Evolutionary conservation across 2,888 invertebrate species (phyloP), one percentile per base, ranked within the genome.

Genomic region (Ischnus inquisitorius): DNA sequence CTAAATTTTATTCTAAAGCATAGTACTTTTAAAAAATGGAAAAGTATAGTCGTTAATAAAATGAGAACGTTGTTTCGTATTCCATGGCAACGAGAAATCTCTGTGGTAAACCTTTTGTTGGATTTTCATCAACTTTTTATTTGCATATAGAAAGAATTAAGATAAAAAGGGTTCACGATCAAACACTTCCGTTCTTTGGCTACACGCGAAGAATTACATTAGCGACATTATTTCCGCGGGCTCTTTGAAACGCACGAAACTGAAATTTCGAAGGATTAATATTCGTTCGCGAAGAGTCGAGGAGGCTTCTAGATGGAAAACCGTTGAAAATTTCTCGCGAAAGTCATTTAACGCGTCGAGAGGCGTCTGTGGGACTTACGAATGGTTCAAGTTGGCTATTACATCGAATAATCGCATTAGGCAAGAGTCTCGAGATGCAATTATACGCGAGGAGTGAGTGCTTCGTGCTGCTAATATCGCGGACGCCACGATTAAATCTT

Each of bases 391-490:
- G 60, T 60, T 28, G 43, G 16, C 72, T 41, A 28, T n/a, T 43
- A 34, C 25, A 43, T 25, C 25, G 41, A 60, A 41, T 43, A 10
- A 71, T 43, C 22, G 25, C n/a, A 72, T 72, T 72, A 25, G 39
- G 60, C 57, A 22, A 43, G 43, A 60, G 39, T 41, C 41, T 43
- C 43, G 72, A 41, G 72, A 60, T 43, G 60, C 60, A 72, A 72
- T 72, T 72, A 60, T 43, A 10, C 72, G 43, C 54, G 54, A 19
- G 60, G 43, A 22, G 41, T 57, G 41, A 72, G 72, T 41, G 54
- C 19, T 54, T 54, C 54, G 54, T 54, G 54, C 54, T 22, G 54
- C 10, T 54, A 54, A 54, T 54, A 22, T 8, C 34, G 54, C 10
- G 19, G 54, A 54, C 54, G 54, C 19, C 10, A 54, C 22, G 54